phyloP scores from a whole-genome alignment of 2,797 vertebrate genomes.

The Varecia variegata region DNA sequence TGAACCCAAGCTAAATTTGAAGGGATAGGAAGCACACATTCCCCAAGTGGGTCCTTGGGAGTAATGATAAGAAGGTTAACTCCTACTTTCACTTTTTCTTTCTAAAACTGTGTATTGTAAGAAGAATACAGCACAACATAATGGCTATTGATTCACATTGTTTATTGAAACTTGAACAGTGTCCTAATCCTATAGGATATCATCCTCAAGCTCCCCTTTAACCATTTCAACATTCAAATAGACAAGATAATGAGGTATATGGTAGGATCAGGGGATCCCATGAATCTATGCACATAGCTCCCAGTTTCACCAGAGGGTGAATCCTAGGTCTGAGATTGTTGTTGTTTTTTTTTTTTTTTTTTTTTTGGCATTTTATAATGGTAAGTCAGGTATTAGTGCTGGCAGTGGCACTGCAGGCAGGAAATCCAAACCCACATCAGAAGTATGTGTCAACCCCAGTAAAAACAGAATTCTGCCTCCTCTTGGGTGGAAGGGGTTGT shows the following conservation, averaged over 20 bases:
- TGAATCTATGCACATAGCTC: neutral
- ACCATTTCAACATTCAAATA: slow-evolving; percentile 22
- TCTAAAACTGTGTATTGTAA: neutral
- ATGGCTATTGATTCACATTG: neutral
- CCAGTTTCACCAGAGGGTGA: neutral
- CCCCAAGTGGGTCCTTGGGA: neutral
- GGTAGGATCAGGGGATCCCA: neutral
- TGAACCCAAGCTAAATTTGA: neutral
- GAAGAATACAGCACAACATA: neutral
- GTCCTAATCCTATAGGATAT: neutral
- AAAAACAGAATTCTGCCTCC: neutral
- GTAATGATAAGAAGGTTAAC: neutral
- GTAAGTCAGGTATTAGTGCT: neutral
- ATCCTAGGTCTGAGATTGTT: neutral
- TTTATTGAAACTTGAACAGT: slow-evolving; percentile 13
- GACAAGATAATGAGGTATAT: neutral
- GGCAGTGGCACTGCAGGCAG: neutral
- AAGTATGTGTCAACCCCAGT: neutral
- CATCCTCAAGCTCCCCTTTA: neutral
- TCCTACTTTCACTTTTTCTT: neutral
- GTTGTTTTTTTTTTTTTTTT: neutral
- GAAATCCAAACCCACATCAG: neutral
- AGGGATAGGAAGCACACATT: neutral
- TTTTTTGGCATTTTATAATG: neutral
- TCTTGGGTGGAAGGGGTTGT: neutral